Evolutionary conservation across 2,113 vertebrate species (phyloP).

Genomic region (Eolophus roseicapilla): DNA sequence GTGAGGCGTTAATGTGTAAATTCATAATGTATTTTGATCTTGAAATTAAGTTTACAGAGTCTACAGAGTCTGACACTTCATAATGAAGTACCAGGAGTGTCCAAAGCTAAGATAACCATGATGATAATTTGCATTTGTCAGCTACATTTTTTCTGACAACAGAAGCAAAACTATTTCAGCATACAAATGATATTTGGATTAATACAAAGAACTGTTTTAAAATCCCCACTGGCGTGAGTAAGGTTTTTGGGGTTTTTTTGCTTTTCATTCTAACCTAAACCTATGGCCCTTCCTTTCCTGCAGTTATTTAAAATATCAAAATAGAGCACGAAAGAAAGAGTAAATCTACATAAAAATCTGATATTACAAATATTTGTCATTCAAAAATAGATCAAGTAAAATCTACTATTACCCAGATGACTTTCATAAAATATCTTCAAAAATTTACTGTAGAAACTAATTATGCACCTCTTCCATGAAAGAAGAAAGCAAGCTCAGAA

Average conservation of each 20-base stretch:
- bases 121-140: conserved; percentile 26
- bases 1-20: background rate
- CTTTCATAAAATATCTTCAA: background rate
- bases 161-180: conserved; percentile 20
- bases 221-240: background rate
- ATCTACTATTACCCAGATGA: background rate
- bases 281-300: background rate
- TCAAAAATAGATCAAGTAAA: background rate
- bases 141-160: conserved; percentile 12
- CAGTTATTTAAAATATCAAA: background rate
- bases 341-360: background rate
- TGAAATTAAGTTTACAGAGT: conserved; percentile 9
- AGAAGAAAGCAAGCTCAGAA: background rate
- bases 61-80: background rate
- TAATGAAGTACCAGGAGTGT: background rate
- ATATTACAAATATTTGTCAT: background rate
- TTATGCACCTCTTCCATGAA: background rate
- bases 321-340: background rate
- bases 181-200: background rate
- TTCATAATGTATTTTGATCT: background rate
- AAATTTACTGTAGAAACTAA: background rate
- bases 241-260: fast-evolving
- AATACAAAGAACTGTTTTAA: background rate
- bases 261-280: background rate
- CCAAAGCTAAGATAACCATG: conserved; percentile 14